phyloP scores from a whole-genome alignment of 1,140 invertebrate genomes.

The Drosophila nigrodunni region DNA sequence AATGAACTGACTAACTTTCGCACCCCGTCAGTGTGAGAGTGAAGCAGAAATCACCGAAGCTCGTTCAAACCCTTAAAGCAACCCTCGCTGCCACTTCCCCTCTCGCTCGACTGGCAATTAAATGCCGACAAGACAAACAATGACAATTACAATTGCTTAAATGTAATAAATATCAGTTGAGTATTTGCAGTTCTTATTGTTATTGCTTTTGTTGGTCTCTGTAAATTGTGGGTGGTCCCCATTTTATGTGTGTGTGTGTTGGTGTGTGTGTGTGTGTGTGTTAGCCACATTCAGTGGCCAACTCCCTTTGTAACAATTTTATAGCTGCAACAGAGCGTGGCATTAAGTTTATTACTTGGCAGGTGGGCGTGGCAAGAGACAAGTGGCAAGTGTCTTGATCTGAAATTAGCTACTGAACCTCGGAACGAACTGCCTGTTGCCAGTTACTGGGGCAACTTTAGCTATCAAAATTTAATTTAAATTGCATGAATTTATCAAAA shows the following conservation, averaged over 20 bases:
- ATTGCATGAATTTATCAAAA: slow-evolving; percentile 41
- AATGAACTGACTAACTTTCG: slow-evolving; percentile 72
- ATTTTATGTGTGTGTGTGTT: background rate
- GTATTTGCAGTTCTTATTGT: slow-evolving; percentile 39
- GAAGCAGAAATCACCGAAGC: slow-evolving; percentile 4
- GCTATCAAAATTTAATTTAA: slow-evolving; percentile 18
- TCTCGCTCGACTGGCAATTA: slow-evolving; percentile 61
- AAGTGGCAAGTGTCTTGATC: background rate
- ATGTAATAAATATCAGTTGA: slow-evolving; percentile 70
- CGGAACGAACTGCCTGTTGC: slow-evolving; percentile 15
- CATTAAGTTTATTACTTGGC: slow-evolving; percentile 62
- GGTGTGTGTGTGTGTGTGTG: background rate
- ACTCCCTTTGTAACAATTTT: slow-evolving; percentile 45
- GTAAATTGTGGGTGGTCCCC: slow-evolving; percentile 54
- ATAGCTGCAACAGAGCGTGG: slow-evolving; percentile 56
- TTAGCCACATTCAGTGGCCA: no score
- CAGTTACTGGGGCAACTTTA: slow-evolving; percentile 9
- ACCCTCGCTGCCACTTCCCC: background rate
- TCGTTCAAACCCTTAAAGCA: slow-evolving; percentile 1
- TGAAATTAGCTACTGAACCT: slow-evolving; percentile 4
- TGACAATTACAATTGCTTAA: slow-evolving; percentile 79
- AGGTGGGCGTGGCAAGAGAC: slow-evolving; percentile 28
- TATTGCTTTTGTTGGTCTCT: slow-evolving; percentile 1
- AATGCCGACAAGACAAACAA: slow-evolving; percentile 79
- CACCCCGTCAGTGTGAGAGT: slow-evolving; percentile 42